A percentile compares a stretch with the other conserved stretches of the same genome.
Conservation (phyloP, 2,797 vertebrate genomes). For the Brotogeris chrysoptera region DNA sequence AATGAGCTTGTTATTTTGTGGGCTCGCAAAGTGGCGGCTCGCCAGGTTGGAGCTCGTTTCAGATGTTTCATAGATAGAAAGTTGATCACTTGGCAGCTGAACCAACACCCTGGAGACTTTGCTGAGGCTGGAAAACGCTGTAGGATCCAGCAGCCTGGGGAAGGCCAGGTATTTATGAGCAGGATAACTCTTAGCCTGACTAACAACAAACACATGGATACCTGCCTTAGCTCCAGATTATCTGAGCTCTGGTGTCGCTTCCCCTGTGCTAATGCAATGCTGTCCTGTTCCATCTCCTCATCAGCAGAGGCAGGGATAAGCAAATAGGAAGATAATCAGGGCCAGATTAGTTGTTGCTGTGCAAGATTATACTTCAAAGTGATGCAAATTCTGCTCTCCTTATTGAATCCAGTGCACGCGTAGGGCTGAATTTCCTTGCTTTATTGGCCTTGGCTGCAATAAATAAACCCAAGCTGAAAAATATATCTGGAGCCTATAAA, state of each 20-base stretch:
- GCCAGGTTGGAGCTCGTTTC: slow-evolving; percentile 10
- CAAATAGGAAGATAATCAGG: slow-evolving; percentile 48
- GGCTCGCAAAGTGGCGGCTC: neutral
- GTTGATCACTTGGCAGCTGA: slow-evolving; percentile 40
- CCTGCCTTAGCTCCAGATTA: neutral
- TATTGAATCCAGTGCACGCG: neutral
- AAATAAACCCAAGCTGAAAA: slow-evolving; percentile 58
- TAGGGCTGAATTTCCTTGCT: slow-evolving; percentile 46
- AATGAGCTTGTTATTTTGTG: slow-evolving; percentile 20
- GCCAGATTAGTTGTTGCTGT: slow-evolving; percentile 42
- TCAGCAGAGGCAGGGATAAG: slow-evolving; percentile 17
- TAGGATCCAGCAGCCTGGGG: slow-evolving; percentile 3
- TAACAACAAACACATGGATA: neutral
- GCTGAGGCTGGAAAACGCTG: neutral
- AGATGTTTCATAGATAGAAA: slow-evolving; percentile 57
- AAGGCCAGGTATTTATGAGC: neutral
- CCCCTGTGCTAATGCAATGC: neutral
- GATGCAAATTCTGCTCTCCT: slow-evolving; percentile 60
- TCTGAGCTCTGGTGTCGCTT: neutral
- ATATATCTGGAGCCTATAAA: slow-evolving; percentile 50
- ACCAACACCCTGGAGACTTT: neutral
- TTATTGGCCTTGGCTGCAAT: slow-evolving; percentile 58
- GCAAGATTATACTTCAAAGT: slow-evolving; percentile 51
- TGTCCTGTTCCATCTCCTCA: slow-evolving; percentile 8
- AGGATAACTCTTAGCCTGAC: neutral